Percentiles rank a stretch among this genome's conserved stretches.
These are phyloP conservation scores for Mycetomoellerius zeteki DNA, from an alignment of 1,140 invertebrate species.

Conservation along the genomic window DNA sequence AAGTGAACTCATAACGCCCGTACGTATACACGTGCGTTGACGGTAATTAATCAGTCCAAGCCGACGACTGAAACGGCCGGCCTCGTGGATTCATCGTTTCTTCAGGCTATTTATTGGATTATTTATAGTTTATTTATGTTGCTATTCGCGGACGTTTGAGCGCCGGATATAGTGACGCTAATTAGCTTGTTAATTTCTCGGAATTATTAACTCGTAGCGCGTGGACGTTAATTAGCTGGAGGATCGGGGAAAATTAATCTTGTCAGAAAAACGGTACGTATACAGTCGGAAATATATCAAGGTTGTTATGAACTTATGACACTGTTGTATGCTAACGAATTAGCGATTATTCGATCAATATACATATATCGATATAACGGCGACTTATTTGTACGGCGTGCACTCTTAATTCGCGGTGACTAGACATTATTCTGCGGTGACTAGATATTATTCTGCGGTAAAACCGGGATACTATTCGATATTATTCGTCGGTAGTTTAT, in stretches of 20 bases:
- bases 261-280: not conserved
- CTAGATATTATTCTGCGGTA: not conserved
- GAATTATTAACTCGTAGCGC: not conserved
- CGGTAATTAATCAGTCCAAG: constrained; percentile 26
- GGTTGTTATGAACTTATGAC: not conserved
- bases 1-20: constrained; percentile 8
- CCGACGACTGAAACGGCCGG: not conserved
- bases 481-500: not conserved
- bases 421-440: not conserved
- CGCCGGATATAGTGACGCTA: not conserved
- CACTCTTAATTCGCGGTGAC: not conserved
- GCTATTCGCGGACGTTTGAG: not conserved
- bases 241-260: not conserved
- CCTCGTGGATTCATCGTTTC: not conserved
- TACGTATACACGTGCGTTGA: not conserved
- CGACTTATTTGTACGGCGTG: not conserved
- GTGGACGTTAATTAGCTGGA: not conserved
- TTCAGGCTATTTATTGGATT: not conserved
- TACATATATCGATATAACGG: not conserved
- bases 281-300: not conserved
- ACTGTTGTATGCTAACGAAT: constrained; percentile 17
- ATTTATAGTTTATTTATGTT: constrained; percentile 6
- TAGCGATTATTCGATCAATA: not conserved
- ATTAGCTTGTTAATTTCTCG: constrained; percentile 14
- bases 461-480: not conserved